Base-by-base conservation (phyloP, 2,113 vertebrate species). In the Elachura formosa region DNA sequence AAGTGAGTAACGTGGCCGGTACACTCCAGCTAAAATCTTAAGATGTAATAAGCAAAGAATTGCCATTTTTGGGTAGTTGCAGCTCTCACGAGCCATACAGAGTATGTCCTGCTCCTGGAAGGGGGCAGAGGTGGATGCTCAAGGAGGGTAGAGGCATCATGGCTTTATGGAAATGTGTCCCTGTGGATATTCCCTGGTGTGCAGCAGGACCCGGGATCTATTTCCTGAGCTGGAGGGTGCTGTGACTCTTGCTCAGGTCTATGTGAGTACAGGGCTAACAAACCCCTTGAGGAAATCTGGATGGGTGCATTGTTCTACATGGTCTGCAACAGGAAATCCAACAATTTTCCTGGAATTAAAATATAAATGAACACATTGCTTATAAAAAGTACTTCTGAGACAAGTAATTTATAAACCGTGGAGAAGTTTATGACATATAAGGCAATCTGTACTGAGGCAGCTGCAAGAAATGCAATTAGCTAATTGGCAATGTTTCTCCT, bases 271-370 rank as follows among this genome's bases (percentile, higher is more conserved):
- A 25, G n/a, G 46, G n/a, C 38, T 51, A 28, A 41, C 36, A 91
- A 91, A 71, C 2, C 17, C 45, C 5, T 0, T 2, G 58, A 84
- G 93, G 87, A 91, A 94, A 87, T 24, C 40, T 77, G 68, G 75
- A 74, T 54, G 28, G 87, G 72, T 41, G n/a, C 89, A 93, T 95
- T 96, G 95, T 95, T 96, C 68, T 68, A 6, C 2, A 0, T 0
- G 3, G 84, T 64, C 79, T 63, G 72, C 72, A 56, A 95, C 91
- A 96, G 93, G 95, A 96, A 96, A 86, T 51, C 63, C 69, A 91
- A 29, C 75, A 91, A 80, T 79, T 96, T 96, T 95, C 94, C 94
- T 96, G 93, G 93, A 84, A 94, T 94, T 93, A 93, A 91, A 90
- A 80, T 62, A 93, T n/a, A 91, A 94, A 90, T 71, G 90, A 96